Evolutionary conservation across 2,113 vertebrate species (phyloP).

Genomic region (Arizona elegans): DNA sequence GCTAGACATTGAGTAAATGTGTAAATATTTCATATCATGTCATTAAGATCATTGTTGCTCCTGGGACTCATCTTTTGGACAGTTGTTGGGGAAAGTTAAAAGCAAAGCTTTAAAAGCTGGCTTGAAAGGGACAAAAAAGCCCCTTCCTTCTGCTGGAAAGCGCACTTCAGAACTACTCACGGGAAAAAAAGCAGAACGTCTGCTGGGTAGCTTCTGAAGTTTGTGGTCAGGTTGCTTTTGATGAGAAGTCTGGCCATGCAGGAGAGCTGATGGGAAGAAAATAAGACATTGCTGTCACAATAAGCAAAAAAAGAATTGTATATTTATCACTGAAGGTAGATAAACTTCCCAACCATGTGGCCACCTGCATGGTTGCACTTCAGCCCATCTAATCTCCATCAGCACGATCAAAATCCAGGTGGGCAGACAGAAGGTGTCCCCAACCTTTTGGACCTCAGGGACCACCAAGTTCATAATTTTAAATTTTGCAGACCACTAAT

Average conservation of each 20-base stretch:
- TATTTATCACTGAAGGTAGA: background rate
- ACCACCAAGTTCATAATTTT: too few species aligned
- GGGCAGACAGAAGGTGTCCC: background rate
- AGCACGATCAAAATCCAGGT: background rate
- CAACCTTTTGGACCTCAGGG: too few species aligned
- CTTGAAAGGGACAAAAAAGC: background rate
- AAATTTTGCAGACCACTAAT: too few species aligned
- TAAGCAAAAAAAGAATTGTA: background rate
- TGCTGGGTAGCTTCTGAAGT: conserved; percentile 14
- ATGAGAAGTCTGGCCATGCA: conserved; percentile 64
- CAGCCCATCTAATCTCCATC: background rate
- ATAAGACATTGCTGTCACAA: too few species aligned
- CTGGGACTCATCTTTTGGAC: background rate
- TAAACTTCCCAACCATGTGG: background rate
- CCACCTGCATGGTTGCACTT: background rate
- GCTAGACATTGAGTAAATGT: background rate
- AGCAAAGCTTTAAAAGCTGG: background rate
- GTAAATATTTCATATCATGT: background rate
- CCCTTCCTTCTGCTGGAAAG: fast-evolving
- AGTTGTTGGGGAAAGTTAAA: background rate
- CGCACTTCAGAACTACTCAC: conserved; percentile 37
- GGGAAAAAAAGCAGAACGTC: conserved; percentile 66
- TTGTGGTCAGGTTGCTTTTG: conserved; percentile 27
- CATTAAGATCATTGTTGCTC: background rate
- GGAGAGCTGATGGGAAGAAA: conserved; percentile 60